Percentiles rank a stretch among this genome's conserved stretches.
These are phyloP conservation scores for Pteropus rufus DNA, from an alignment of 2,797 vertebrate genomes.

Conservation along the genomic window DNA sequence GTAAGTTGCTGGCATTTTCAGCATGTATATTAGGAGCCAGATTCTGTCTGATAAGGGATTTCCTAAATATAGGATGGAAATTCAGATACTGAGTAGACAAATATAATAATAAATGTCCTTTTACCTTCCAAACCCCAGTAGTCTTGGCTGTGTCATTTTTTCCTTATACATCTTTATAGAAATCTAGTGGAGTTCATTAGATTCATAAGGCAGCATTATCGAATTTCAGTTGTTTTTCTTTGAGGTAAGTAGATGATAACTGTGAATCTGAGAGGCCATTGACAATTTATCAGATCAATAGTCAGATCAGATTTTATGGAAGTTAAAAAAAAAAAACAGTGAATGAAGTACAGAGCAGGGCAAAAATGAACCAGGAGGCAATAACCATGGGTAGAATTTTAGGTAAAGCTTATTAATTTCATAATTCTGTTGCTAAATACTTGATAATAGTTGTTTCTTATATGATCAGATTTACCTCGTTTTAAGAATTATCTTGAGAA, in stretches of 20 bases:
- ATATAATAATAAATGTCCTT: background rate
- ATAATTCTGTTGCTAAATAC: background rate
- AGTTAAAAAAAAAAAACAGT: background rate
- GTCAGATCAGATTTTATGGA: background rate
- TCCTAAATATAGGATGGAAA: background rate
- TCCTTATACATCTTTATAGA: background rate
- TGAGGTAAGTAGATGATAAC: background rate
- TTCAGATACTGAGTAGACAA: background rate
- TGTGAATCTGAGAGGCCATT: background rate
- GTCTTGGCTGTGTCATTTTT: background rate
- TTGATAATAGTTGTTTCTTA: background rate
- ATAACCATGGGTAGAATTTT: background rate
- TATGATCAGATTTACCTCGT: background rate
- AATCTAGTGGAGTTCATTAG: background rate
- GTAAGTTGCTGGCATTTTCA: background rate
- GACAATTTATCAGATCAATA: background rate
- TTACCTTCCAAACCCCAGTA: fast-evolving
- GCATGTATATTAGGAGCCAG: background rate
- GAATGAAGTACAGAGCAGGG: background rate
- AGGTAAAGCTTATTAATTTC: background rate
- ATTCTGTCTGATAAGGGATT: background rate
- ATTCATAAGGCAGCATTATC: background rate
- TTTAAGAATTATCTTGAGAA: background rate
- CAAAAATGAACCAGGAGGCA: background rate
- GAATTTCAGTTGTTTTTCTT: slow-evolving; percentile 9